These are phyloP conservation scores for Gonioctena quinquepunctata DNA, from an alignment of 1,140 invertebrate genomes.

Conservation along the genomic window DNA sequence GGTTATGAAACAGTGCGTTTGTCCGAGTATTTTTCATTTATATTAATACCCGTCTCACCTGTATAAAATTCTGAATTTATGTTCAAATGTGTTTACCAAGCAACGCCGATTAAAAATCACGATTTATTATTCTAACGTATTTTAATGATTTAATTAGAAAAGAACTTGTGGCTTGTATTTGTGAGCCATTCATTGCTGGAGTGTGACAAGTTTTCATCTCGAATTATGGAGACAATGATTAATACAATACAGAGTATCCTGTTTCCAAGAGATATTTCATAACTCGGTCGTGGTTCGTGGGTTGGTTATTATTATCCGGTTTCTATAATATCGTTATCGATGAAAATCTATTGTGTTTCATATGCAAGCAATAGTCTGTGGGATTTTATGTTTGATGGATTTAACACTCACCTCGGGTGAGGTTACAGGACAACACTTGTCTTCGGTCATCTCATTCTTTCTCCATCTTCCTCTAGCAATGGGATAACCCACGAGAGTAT, in stretches of 20 bases:
- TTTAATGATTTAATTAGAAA: neutral
- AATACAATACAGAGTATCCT: neutral
- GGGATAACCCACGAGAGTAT: too few relatives aligned
- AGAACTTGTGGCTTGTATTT: neutral
- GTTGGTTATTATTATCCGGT: neutral
- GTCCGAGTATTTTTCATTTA: slow-evolving; percentile 21
- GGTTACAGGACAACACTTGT: too few relatives aligned
- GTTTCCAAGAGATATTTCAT: neutral
- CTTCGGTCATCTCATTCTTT: too few relatives aligned
- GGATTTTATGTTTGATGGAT: too few relatives aligned
- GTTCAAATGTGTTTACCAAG: neutral
- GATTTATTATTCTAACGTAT: slow-evolving; percentile 11
- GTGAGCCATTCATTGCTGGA: neutral
- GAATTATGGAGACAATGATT: neutral
- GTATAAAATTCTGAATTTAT: slow-evolving; percentile 19
- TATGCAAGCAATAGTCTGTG: too few relatives aligned
- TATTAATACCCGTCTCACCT: slow-evolving; percentile 20
- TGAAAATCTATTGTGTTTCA: neutral
- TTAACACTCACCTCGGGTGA: too few relatives aligned
- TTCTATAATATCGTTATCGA: neutral
- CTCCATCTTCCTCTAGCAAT: too few relatives aligned
- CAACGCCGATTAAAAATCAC: neutral
- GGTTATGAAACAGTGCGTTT: slow-evolving; percentile 23
- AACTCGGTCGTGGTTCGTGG: neutral
- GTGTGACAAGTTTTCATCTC: slow-evolving; percentile 1